Base-by-base conservation (phyloP, 2,888 invertebrate species). In the Auanema freiburgensis region DNA sequence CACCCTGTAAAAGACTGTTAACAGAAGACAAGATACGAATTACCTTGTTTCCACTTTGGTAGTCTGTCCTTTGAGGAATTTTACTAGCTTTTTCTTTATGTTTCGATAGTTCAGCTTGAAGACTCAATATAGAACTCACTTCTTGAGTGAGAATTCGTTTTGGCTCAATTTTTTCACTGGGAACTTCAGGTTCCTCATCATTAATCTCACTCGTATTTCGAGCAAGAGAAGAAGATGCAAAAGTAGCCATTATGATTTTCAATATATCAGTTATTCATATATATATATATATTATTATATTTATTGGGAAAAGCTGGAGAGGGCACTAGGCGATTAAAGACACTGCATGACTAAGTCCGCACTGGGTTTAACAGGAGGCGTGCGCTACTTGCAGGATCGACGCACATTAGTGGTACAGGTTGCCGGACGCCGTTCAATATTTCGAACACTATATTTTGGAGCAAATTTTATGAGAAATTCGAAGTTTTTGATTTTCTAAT, bases 21-120 rank as follows among this genome's bases (percentile, higher is more conserved):
- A 12, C 14, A 11, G 10, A 41, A 42, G 1, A 60, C 16, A 54
- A 50, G 6, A 3, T 24, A 23, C 5, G 25, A 50, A 42, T 18
- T 0, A 62, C 56, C 56, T 42, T 33, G 21, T 51, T 50, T 2
- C 62, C 56, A 42, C 24, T 16, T 16, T 33, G 10, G 40, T 62
- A 62, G n/a, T 57, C 57, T 10, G 18, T 18, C 23, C 52, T 16
- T 6, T 24, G 52, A 23, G 23, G 24, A 6, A 52, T 3, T 18
- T 52, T n/a, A 18, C 4, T 6, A 52, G 16, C 52, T 21, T 12
- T 52, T n/a, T 18, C 52, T 23, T 51, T 62, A 42, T 40, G 24
- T 57, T 62, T 67, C 14, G 67, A 53, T 16, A 71, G 49, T 41
- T 74, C 69, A 57, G 66, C 70, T 63, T 71, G 64, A 24, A 71